phyloP scores from a whole-genome alignment of 2,888 invertebrate species.

The Podotricha telesiphe region DNA sequence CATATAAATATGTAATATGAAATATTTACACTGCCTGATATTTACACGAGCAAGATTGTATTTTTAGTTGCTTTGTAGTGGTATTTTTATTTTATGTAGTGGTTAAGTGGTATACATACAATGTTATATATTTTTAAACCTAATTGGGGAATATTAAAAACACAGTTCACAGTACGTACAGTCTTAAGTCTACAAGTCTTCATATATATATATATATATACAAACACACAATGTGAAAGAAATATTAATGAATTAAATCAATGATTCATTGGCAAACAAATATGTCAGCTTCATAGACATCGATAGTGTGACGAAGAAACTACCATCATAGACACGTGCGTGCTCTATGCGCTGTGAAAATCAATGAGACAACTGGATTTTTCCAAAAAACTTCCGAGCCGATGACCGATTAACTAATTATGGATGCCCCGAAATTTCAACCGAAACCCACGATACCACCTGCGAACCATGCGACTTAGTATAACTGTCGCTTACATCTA shows the following conservation, averaged over 20 bases:
- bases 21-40: too few species aligned
- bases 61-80: too few species aligned
- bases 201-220: too few species aligned
- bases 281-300: constrained; percentile 15
- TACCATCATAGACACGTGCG: constrained; percentile 73
- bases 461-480: constrained; percentile 63
- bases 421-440: constrained; percentile 61
- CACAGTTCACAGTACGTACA: too few species aligned
- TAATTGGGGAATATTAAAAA: too few species aligned
- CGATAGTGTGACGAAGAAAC: constrained; percentile 37
- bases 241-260: background rate
- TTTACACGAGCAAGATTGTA: too few species aligned
- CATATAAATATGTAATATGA: too few species aligned
- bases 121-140: too few species aligned
- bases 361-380: constrained; percentile 67
- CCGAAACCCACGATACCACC: constrained; percentile 76
- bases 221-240: background rate
- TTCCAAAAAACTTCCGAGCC: constrained; percentile 65
- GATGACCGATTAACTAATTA: constrained; percentile 75
- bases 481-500: constrained; percentile 75
- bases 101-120: too few species aligned
- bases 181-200: too few species aligned
- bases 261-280: constrained; percentile 7
- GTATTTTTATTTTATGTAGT: too few species aligned
- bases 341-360: constrained; percentile 80